phyloP scores from a whole-genome alignment of 2,113 vertebrate genomes.

The Nothobranchius kuhntae region DNA sequence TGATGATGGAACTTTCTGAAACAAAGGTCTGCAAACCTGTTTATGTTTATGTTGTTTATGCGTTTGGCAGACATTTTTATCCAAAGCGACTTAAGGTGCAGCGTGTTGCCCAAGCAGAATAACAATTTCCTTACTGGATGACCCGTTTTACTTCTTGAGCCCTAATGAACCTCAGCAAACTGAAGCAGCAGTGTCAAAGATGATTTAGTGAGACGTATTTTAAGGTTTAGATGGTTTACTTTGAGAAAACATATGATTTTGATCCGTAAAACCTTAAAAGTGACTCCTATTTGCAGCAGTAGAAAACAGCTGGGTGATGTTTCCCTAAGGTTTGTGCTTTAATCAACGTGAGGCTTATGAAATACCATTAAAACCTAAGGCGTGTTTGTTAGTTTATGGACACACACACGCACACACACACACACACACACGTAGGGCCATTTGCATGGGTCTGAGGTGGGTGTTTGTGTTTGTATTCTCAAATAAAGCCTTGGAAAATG shows the following conservation, averaged over 20 bases:
- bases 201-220: no score
- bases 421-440: constrained; percentile 17
- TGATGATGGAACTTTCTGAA: no score
- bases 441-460: constrained; percentile 46
- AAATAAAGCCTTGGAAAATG: constrained; percentile 70
- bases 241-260: neutral
- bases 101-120: no score
- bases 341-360: neutral
- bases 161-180: no score
- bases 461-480: constrained; percentile 69
- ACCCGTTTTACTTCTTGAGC: no score
- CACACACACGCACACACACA: neutral
- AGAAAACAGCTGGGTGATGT: neutral
- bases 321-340: neutral
- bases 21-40: no score
- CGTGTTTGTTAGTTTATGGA: constrained; percentile 6
- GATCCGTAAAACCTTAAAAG: no score
- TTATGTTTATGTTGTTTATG: no score
- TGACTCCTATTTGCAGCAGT: neutral
- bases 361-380: constrained; percentile 4
- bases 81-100: no score
- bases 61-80: no score
- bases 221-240: neutral
- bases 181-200: no score
- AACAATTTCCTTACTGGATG: no score